A percentile compares a stretch with the other conserved stretches of the same genome.
Evolutionary conservation across 1,140 invertebrate genomes (phyloP).

Genomic region (Thaumatotibia leucotreta): DNA sequence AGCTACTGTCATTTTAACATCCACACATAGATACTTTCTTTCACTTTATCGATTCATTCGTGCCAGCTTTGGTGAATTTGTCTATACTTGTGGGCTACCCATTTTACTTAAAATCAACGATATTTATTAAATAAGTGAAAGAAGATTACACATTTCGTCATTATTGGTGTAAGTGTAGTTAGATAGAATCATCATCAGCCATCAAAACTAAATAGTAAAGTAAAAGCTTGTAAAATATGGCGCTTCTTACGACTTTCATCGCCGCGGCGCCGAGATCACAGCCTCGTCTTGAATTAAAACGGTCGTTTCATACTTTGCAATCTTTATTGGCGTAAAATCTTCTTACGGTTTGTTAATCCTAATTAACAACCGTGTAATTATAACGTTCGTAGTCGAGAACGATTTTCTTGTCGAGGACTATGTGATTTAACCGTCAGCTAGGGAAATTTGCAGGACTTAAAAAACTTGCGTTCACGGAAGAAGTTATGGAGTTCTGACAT

Average conservation of each 20-base stretch:
- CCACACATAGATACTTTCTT: no score
- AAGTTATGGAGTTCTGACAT: background rate
- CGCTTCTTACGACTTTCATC: background rate
- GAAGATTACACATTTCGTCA: no score
- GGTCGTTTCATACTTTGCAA: slow-evolving; percentile 23
- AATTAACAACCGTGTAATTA: slow-evolving; percentile 54
- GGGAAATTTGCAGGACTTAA: background rate
- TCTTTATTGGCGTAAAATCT: slow-evolving; percentile 50
- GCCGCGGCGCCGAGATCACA: background rate
- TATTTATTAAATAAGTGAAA: no score
- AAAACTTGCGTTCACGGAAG: background rate
- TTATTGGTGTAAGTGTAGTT: no score
- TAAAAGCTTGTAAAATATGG: background rate
- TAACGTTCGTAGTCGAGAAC: slow-evolving; percentile 32
- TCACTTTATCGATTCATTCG: no score
- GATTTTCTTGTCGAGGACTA: slow-evolving; percentile 35
- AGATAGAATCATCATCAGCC: no score
- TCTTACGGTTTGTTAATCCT: slow-evolving; percentile 48
- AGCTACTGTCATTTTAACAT: no score
- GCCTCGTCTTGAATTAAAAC: slow-evolving; percentile 7
- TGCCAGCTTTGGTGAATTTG: no score
- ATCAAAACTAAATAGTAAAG: no score
- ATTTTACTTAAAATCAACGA: no score
- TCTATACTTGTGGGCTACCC: no score
- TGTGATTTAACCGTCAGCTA: slow-evolving; percentile 32